phyloP scores from a whole-genome alignment of 2,888 invertebrate genomes.

The Drosophila demipolita region DNA sequence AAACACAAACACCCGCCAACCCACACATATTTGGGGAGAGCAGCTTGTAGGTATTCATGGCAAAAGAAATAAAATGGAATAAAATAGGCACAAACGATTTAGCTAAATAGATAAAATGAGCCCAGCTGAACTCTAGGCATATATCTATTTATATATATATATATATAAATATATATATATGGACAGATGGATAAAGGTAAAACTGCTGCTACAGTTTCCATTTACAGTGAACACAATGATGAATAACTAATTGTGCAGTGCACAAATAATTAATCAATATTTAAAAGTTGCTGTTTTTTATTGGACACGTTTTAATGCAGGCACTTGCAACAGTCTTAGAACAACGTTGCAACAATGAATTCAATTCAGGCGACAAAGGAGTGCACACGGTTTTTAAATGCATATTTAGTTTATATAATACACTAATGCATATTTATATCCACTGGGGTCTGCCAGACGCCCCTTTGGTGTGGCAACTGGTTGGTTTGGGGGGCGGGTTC shows the following conservation, averaged over 20 bases:
- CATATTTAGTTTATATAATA: constrained; percentile 19
- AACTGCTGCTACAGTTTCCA: not conserved
- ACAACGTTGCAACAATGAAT: not conserved
- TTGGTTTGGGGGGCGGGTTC: not conserved
- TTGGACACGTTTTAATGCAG: not conserved
- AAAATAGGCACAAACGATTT: constrained; percentile 56
- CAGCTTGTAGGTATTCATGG: constrained; percentile 1
- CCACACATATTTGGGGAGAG: not conserved
- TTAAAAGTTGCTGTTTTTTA: not conserved
- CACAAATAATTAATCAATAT: not conserved
- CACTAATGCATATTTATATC: constrained; percentile 48
- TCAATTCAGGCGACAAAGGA: constrained; percentile 2
- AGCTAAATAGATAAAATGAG: constrained; percentile 57
- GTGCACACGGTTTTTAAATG: constrained; percentile 12
- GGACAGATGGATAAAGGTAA: not conserved
- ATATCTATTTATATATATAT: not conserved
- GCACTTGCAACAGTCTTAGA: not conserved
- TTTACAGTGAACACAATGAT: not conserved
- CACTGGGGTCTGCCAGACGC: constrained; percentile 16
- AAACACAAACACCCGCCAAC: not conserved
- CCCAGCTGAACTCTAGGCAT: constrained; percentile 43
- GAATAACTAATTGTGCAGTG: not conserved
- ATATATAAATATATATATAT: not conserved
- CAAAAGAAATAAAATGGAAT: constrained; percentile 56
- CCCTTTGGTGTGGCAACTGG: not conserved